Evolutionary conservation across 1,140 invertebrate species (phyloP), one percentile per base, ranked within the genome.

Genomic region (Drosophila albomicans): DNA sequence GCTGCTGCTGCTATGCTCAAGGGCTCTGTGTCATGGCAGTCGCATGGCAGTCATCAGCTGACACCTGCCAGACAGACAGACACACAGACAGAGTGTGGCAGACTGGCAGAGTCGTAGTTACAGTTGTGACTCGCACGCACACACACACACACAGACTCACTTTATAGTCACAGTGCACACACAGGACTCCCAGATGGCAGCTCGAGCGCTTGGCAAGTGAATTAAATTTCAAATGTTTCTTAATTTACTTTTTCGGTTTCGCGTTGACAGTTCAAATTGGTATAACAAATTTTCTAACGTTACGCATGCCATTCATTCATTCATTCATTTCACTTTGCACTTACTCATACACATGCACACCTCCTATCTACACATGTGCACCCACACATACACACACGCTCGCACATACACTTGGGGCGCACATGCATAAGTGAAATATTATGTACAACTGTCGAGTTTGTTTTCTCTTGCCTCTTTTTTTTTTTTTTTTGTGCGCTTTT

Each of bases 141-240:
- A 43, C 56, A 52, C 49, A 16, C 46, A 35, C n/a, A 64, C 25
- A 66, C 41, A 43, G 30, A 49, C 51, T 38, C 38, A 41, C 35
- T 16, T 45, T 15, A 38, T 45, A 68, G 49, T 25, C 43, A 67
- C 59, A 61, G 43, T 57, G 20, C 20, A 25, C 43, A 66, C 35
- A 59, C 10, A n/a, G 41, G 5, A 41, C 46, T 54, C 41, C 28
- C 48, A 41, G 38, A 61, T 57, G 66, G 57, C 71, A 68, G 51
- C 52, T 64, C 62, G 69, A 68, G 58, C 49, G 52, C 52, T 56
- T 74, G 74, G 35, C 67, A 75, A 86, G 85, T 89, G 85, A 89
- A 89, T 89, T 89, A 89, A 89, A 89, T 89, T 89, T 89, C 78
- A 85, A 89, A 89, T 89, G 86, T 89, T 89, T 89, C 85, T 89